Evolutionary conservation across 2,113 vertebrate genomes (phyloP).

Genomic region (Orycteropus afer): DNA sequence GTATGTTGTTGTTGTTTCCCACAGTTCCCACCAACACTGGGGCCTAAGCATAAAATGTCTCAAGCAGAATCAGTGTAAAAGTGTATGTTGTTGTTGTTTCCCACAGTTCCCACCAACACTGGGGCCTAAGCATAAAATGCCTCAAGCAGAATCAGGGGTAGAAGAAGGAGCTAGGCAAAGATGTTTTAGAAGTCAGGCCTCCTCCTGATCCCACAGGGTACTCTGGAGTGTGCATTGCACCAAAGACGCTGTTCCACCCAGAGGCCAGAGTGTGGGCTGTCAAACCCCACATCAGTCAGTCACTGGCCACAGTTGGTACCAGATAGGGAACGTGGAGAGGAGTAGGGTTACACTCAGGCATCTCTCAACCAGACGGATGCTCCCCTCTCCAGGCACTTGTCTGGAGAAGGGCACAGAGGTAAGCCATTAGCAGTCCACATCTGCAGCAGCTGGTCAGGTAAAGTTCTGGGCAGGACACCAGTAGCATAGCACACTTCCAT

Average conservation of each 20-base stretch:
- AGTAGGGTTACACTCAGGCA: too few species aligned
- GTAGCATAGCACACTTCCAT: fast-evolving
- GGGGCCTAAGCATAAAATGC: too few species aligned
- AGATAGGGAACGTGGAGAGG: not conserved
- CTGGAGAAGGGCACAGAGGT: not conserved
- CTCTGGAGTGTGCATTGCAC: too few species aligned
- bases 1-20: too few species aligned
- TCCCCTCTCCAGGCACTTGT: not conserved
- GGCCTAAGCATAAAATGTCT: too few species aligned
- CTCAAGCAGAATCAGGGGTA: too few species aligned
- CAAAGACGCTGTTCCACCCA: not conserved
- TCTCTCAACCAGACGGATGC: not conserved
- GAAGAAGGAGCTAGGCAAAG: not conserved
- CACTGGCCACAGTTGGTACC: not conserved
- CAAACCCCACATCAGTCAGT: not conserved
- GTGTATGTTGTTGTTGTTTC: too few species aligned
- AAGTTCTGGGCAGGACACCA: fast-evolving
- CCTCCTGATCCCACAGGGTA: not conserved
- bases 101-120: too few species aligned
- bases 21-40: too few species aligned
- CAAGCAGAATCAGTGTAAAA: too few species aligned
- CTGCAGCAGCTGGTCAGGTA: not conserved
- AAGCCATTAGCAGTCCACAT: not conserved
- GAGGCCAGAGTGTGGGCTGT: not conserved
- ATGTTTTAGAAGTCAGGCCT: too few species aligned